phyloP scores from a whole-genome alignment of 1,140 invertebrate genomes.

The Copidosoma floridanum region DNA sequence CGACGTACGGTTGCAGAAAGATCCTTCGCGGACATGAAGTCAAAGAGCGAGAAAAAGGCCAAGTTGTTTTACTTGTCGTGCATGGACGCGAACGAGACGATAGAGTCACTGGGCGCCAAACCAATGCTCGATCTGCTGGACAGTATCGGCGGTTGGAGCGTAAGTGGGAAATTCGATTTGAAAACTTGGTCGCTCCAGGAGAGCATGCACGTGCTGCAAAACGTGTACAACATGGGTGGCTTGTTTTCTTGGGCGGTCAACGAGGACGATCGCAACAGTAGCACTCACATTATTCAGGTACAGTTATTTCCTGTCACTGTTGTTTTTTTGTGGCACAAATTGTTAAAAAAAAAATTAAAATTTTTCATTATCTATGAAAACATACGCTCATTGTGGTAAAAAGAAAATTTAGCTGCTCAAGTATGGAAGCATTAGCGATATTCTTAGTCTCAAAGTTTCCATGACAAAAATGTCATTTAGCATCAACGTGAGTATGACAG shows the following conservation, averaged over 20 bases:
- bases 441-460: no score
- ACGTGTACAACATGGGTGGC: constrained; percentile 83
- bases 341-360: no score
- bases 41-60: constrained; percentile 84
- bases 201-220: constrained; percentile 78
- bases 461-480: no score
- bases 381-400: no score
- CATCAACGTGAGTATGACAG: no score
- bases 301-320: not conserved
- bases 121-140: constrained; percentile 78
- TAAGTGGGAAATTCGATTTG: constrained; percentile 63
- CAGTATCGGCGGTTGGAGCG: constrained; percentile 76
- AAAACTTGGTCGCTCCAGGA: constrained; percentile 75
- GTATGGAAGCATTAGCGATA: no score
- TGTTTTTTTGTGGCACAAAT: no score
- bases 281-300: constrained; percentile 83
- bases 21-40: constrained; percentile 63
- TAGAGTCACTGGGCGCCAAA: constrained; percentile 76
- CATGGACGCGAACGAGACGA: constrained; percentile 88
- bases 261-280: constrained; percentile 91
- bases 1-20: constrained; percentile 58
- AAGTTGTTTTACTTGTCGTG: constrained; percentile 90
- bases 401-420: no score
- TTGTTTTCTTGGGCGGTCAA: constrained; percentile 88
- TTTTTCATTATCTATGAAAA: no score